phyloP scores from a whole-genome alignment of 2,113 vertebrate species.

The Oophaga pumilio region DNA sequence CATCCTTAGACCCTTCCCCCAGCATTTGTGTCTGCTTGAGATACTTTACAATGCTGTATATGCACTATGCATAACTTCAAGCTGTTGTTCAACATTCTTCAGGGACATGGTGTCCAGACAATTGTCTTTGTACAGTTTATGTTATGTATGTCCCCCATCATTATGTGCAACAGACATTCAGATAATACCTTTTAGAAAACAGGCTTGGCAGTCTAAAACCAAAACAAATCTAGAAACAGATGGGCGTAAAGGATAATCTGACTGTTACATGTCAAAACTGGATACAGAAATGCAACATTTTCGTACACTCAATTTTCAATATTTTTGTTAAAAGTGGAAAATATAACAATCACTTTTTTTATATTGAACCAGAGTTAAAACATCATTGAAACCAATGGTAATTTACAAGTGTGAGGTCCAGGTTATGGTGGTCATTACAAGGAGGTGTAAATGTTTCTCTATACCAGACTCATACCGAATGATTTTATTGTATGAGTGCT shows the following conservation, averaged over 20 bases:
- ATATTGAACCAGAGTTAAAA: no score
- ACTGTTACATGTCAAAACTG: background rate
- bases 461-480: no score
- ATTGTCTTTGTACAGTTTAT: constrained; percentile 3
- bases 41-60: background rate
- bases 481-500: no score
- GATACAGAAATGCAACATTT: background rate
- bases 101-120: constrained; percentile 20
- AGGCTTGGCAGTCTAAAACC: background rate
- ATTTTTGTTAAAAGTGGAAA: background rate
- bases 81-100: constrained; percentile 31
- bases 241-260: background rate
- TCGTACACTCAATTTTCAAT: background rate
- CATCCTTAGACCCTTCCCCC: background rate
- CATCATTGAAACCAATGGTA: no score
- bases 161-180: background rate
- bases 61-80: background rate
- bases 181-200: background rate
- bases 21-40: constrained; percentile 7
- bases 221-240: background rate
- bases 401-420: no score
- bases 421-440: no score
- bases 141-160: background rate
- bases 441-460: no score
- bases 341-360: background rate